Conservation (phyloP, 2,888 invertebrate species). For the Andrena fulva region DNA sequence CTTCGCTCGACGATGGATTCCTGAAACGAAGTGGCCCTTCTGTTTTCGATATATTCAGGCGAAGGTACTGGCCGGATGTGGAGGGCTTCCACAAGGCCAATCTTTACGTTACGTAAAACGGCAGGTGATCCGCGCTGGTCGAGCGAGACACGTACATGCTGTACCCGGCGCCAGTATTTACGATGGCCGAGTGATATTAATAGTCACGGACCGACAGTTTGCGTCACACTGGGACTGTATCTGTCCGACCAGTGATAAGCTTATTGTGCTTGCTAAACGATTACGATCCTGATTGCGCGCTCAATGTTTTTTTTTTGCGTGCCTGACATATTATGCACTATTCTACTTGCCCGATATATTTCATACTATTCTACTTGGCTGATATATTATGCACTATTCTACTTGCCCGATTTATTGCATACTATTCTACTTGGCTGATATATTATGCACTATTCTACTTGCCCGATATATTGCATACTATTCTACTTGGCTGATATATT, state of each 20-base stretch:
- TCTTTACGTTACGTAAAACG: slow-evolving; percentile 30
- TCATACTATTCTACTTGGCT: background rate
- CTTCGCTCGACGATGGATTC: slow-evolving; percentile 26
- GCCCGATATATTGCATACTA: background rate
- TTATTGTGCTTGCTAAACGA: background rate
- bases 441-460: background rate
- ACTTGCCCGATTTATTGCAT: background rate
- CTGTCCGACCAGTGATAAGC: background rate
- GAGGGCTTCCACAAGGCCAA: background rate
- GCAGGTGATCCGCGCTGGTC: slow-evolving; percentile 11
- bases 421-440: background rate
- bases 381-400: background rate
- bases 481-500: background rate
- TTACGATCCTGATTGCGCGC: background rate
- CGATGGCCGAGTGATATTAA: too few relatives aligned
- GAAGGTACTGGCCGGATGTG: slow-evolving; percentile 27
- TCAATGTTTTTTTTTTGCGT: background rate
- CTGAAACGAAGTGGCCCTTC: slow-evolving; percentile 45
- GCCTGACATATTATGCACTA: background rate
- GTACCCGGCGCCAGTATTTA: too few relatives aligned
- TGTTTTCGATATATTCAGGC: slow-evolving; percentile 46
- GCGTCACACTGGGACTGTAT: background rate
- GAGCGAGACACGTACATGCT: slow-evolving; percentile 43
- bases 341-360: background rate
- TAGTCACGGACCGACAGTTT: too few relatives aligned